A percentile compares a stretch with the other conserved stretches of the same genome.
Evolutionary conservation across 2,113 vertebrate species (phyloP).

Genomic region (Ameiurus melas): DNA sequence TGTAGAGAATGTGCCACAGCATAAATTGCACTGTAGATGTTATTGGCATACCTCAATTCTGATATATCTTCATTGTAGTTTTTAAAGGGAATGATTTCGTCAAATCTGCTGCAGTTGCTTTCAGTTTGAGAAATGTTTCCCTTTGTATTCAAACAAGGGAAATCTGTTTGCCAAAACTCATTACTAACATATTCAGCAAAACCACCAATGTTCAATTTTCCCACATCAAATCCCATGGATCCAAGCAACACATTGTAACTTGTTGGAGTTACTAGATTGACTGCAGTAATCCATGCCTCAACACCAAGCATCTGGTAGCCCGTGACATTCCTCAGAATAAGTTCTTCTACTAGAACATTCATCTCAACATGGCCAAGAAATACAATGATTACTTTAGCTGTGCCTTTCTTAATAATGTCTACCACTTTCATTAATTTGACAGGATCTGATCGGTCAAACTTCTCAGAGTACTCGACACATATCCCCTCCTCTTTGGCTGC

Average conservation of each 20-base stretch:
- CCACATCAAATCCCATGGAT: conserved; percentile 69
- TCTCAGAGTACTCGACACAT: conserved; percentile 70
- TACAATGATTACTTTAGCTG: conserved; percentile 68
- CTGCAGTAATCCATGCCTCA: conserved; percentile 73
- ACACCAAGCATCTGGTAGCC: conserved; percentile 71
- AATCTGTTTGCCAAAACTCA: conserved; percentile 65
- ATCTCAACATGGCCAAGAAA: conserved; percentile 72
- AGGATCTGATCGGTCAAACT: conserved; percentile 64
- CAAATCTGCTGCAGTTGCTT: conserved; percentile 52
- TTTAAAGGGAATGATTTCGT: conserved; percentile 56
- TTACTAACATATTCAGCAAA: conserved; percentile 62
- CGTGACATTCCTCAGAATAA: conserved; percentile 68
- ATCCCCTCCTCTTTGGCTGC: conserved; percentile 67
- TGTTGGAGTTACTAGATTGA: conserved; percentile 65
- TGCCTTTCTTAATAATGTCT: conserved; percentile 65
- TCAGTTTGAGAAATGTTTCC: background rate
- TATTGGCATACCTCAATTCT: conserved; percentile 66
- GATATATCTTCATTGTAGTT: conserved; percentile 63
- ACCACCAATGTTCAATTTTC: conserved; percentile 63
- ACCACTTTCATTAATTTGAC: conserved; percentile 67
- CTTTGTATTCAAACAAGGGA: conserved; percentile 45
- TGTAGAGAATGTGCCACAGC: conserved; percentile 70
- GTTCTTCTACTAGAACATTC: conserved; percentile 65
- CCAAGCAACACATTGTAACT: conserved; percentile 66
- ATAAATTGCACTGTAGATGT: conserved; percentile 73